These are phyloP conservation scores for Lagodon rhomboides DNA, from an alignment of 2,797 vertebrate genomes.

Conservation along the genomic window DNA sequence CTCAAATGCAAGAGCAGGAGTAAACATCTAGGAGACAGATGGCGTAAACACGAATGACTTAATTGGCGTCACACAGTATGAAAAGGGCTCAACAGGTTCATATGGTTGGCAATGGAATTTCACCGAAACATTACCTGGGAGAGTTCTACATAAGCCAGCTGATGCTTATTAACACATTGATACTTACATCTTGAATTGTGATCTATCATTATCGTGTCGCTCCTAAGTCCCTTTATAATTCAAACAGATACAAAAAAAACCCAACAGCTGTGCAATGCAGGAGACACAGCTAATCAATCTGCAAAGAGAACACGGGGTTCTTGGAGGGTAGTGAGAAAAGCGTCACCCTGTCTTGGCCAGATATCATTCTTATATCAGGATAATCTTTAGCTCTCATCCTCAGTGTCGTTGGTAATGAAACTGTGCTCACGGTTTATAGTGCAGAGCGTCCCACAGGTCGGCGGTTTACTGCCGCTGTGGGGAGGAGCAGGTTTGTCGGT, in stretches of 20 bases:
- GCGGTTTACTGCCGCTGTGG: constrained; percentile 43
- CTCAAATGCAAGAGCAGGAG: constrained; percentile 54
- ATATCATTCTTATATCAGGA: constrained; percentile 17
- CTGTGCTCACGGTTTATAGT: constrained; percentile 36
- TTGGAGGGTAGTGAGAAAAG: constrained; percentile 30
- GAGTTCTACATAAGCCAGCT: neutral
- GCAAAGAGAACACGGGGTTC: constrained; percentile 42
- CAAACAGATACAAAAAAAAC: neutral
- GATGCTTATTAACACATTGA: neutral
- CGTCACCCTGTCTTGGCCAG: neutral
- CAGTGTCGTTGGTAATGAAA: constrained; percentile 14
- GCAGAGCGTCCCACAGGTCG: constrained; percentile 53
- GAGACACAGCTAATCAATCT: constrained; percentile 28
- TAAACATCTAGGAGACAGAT: constrained; percentile 50
- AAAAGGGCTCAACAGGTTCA: neutral
- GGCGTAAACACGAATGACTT: constrained; percentile 61
- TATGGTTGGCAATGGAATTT: neutral
- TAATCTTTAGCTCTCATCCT: constrained; percentile 11
- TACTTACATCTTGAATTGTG: constrained; percentile 2
- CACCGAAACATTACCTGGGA: neutral
- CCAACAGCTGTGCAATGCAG: neutral
- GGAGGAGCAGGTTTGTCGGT: constrained; percentile 46
- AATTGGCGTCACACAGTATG: constrained; percentile 20
- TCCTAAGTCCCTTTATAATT: constrained; percentile 9
- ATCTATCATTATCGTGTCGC: neutral